Evolutionary conservation across 2,888 invertebrate genomes (phyloP), one percentile per base, ranked within the genome.

Genomic region (Synergus gifuensis): DNA sequence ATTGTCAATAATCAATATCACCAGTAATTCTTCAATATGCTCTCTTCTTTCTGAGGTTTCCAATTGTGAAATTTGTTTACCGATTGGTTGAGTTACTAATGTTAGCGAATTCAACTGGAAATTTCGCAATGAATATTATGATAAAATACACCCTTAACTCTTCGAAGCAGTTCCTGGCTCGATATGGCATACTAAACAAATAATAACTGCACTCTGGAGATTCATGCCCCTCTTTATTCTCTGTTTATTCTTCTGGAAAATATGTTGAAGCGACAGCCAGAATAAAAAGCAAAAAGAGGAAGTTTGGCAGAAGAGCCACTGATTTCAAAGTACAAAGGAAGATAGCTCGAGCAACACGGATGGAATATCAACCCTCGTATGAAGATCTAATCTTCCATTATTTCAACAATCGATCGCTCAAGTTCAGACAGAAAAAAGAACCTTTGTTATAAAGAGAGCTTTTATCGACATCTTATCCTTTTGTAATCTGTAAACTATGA

Each of bases 221-320:
- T 42, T 42, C 42, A 64, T 40, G n/a, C n/a, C 36, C n/a, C 40
- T 40, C 64, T 63, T 42, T 64, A 64, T 64, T 64, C n/a, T 40
- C 14, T 63, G 42, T 64, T 64, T 64, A 64, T 64, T 64, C 42
- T 64, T n/a, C n/a, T 40, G 40, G 64, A 64, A 64, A 64, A 28
- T 28, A 64, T 64, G 64, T 64, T 36, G n/a, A 42, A 36, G 42
- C 64, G 42, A 64, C 40, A 64, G 40, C 40, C 64, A 42, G 64
- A 64, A 64, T 64, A 9, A 64, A 40, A 64, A n/a, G 40, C 40
- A 64, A 42, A 64, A 63, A 64, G 9, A 42, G 16, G 64, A 40
- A 40, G n/a, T 64, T 64, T 64, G 64, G 40, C 64, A 64, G 64
- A 64, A 64, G 40, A 64, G 64, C 22, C 60, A 42, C 40, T 64